A percentile compares a stretch with the other conserved stretches of the same genome.
Conservation (phyloP, 2,797 vertebrate genomes). For the Chelon auratus region DNA sequence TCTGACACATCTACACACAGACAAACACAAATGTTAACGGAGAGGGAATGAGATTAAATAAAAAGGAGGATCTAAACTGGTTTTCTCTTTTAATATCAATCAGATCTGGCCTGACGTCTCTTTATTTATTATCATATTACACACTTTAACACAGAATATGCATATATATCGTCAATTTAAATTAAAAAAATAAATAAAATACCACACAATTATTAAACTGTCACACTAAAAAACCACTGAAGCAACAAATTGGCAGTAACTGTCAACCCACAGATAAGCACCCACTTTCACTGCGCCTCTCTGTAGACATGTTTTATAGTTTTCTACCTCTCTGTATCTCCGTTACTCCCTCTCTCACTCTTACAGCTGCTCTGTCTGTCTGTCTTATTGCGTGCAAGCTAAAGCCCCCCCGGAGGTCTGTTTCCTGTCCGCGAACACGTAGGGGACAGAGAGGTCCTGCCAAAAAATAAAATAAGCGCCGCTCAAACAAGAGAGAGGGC, state of each 20-base stretch:
- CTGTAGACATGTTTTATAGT: constrained; percentile 35
- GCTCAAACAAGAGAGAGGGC: background rate
- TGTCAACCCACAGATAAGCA: constrained; percentile 29
- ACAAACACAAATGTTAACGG: constrained; percentile 11
- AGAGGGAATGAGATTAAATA: too few relatives aligned
- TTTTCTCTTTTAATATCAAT: too few relatives aligned
- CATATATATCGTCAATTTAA: constrained; percentile 12
- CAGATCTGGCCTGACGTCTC: too few relatives aligned
- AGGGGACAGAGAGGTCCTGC: background rate
- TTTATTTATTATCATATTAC: too few relatives aligned
- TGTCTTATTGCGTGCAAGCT: constrained; percentile 30
- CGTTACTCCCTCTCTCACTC: constrained; percentile 19
- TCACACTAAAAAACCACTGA: constrained; percentile 43
- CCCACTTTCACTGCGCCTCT: constrained; percentile 44
- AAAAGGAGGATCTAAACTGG: too few relatives aligned
- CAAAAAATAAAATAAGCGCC: too few relatives aligned
- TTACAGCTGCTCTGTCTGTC: constrained; percentile 40
- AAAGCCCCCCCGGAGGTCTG: constrained; percentile 32
- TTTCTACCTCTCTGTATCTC: constrained; percentile 12
- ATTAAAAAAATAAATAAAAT: constrained; percentile 7
- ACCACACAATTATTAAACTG: constrained; percentile 34
- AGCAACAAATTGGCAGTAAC: constrained; percentile 63
- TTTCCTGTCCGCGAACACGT: constrained; percentile 29
- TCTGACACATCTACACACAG: constrained; percentile 62
- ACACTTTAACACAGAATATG: background rate